These are phyloP conservation scores for Cyclura pinguis DNA, from an alignment of 2,797 vertebrate genomes.

Conservation along the genomic window DNA sequence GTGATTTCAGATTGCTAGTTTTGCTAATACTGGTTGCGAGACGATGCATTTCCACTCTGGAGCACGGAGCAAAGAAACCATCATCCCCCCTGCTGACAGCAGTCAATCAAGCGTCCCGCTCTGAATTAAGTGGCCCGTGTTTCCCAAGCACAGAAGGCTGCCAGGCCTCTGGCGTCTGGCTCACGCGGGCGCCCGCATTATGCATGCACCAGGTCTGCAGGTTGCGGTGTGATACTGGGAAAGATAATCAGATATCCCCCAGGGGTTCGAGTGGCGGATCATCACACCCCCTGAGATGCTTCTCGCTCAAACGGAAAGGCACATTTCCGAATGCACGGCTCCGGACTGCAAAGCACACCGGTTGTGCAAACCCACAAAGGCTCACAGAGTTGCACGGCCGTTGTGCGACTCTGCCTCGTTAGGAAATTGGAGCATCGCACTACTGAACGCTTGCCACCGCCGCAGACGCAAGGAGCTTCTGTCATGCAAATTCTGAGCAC, in stretches of 20 bases:
- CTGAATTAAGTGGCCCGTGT: neutral
- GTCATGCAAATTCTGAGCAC: too few species aligned
- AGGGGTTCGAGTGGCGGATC: neutral
- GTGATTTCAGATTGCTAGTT: neutral
- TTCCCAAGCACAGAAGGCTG: neutral
- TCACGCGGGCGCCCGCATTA: neutral
- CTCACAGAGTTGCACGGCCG: too few species aligned
- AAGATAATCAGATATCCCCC: neutral
- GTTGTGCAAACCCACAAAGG: too few species aligned
- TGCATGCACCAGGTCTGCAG: neutral
- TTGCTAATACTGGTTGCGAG: too few species aligned
- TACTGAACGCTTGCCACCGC: too few species aligned
- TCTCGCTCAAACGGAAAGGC: neutral
- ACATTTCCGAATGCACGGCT: neutral
- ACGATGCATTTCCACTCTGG: too few species aligned
- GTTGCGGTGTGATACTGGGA: neutral
- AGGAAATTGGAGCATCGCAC: too few species aligned
- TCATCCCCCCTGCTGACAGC: neutral
- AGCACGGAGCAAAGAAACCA: too few species aligned
- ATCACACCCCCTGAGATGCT: neutral
- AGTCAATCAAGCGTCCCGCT: neutral
- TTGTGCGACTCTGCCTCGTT: too few species aligned
- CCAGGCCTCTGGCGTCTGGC: neutral
- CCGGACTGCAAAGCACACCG: too few species aligned
- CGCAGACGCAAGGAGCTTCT: too few species aligned